Conservation (phyloP, 2,113 vertebrate genomes). For the Pogona vitticeps region DNA sequence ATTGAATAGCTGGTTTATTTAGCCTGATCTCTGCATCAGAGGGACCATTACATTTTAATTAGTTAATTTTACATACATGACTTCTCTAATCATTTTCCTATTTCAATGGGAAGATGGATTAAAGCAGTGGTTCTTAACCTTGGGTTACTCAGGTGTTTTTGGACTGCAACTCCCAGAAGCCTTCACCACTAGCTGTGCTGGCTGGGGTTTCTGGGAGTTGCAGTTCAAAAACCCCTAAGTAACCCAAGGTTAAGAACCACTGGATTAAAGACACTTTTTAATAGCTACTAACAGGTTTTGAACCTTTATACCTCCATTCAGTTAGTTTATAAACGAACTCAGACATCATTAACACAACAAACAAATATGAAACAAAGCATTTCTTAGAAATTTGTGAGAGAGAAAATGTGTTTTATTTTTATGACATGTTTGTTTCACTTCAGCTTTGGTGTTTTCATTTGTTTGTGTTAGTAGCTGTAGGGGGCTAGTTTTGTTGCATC, state of each 20-base stretch:
- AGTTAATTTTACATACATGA: conserved; percentile 56
- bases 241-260: too few relatives aligned
- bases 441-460: neutral
- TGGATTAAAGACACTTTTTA: conserved; percentile 28
- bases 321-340: neutral
- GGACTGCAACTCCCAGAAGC: too few relatives aligned
- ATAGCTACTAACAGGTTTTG: conserved; percentile 1
- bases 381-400: neutral
- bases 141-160: too few relatives aligned
- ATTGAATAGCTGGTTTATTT: conserved; percentile 69
- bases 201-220: too few relatives aligned
- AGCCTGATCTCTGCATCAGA: conserved; percentile 54
- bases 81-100: conserved; percentile 1
- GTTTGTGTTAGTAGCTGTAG: neutral
- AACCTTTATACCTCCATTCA: neutral
- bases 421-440: neutral
- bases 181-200: too few relatives aligned
- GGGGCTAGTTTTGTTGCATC: neutral
- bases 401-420: neutral
- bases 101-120: conserved; percentile 22
- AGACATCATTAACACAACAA: too few relatives aligned
- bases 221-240: too few relatives aligned
- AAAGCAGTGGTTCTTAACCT: too few relatives aligned
- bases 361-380: neutral
- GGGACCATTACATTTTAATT: conserved; percentile 70